Evolutionary conservation across 2,113 vertebrate genomes (phyloP).

Genomic region (Muscicapa adusta): DNA sequence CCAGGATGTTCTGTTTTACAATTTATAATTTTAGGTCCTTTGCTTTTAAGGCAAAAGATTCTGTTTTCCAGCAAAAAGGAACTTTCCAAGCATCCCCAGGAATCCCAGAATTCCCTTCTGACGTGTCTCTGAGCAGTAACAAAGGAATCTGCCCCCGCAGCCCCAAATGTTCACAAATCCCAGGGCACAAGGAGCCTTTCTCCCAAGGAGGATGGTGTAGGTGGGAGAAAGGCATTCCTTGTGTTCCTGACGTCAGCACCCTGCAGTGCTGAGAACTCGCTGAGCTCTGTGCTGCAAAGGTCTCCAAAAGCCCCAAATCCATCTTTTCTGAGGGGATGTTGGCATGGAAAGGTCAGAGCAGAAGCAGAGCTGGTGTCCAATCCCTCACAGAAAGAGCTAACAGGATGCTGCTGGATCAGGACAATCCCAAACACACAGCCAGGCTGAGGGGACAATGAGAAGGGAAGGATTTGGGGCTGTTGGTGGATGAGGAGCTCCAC

Average conservation of each 20-base stretch:
- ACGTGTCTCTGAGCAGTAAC: rapidly evolving
- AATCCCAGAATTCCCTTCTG: not conserved
- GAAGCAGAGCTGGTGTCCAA: not conserved
- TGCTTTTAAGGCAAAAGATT: not conserved
- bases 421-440: not conserved
- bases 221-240: not conserved
- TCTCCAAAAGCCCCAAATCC: not conserved
- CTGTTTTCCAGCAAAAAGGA: not conserved
- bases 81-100: not conserved
- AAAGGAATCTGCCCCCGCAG: not conserved
- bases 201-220: not conserved
- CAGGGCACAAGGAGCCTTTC: not conserved
- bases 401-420: not conserved
- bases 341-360: not conserved
- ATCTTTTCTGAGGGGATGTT: no score
- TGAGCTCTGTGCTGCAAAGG: not conserved
- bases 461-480: not conserved
- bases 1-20: not conserved
- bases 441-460: not conserved
- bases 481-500: not conserved
- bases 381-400: rapidly evolving
- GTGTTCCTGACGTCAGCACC: not conserved
- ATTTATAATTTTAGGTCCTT: rapidly evolving
- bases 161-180: not conserved
- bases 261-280: not conserved